Evolutionary conservation across 2,888 invertebrate species (phyloP).

Genomic region (Ecdyonurus torrentis): DNA sequence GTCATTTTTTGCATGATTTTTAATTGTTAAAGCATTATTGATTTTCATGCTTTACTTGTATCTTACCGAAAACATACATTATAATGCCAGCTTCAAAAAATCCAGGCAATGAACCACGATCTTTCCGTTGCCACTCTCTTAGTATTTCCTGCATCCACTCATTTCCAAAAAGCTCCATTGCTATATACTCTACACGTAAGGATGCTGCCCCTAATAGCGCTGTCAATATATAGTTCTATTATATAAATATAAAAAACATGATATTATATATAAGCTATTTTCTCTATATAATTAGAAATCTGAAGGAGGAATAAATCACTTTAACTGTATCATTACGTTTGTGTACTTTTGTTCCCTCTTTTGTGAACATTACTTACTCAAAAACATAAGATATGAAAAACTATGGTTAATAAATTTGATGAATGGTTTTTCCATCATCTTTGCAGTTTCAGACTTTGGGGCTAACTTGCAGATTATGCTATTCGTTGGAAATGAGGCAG

Average conservation of each 20-base stretch:
- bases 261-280: too few relatives aligned
- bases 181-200: constrained; percentile 71
- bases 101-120: constrained; percentile 62
- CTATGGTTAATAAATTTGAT: constrained; percentile 97
- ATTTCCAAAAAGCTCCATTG: constrained; percentile 61
- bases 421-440: constrained; percentile 92
- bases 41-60: constrained; percentile 3
- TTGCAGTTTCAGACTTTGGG: constrained; percentile 72
- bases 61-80: constrained; percentile 72
- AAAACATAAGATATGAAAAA: constrained; percentile 84
- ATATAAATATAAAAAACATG: too few relatives aligned
- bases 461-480: constrained; percentile 83
- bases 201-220: constrained; percentile 88
- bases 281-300: too few relatives aligned
- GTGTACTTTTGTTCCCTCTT: too few relatives aligned
- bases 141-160: constrained; percentile 59
- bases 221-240: constrained; percentile 26
- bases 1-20: too few relatives aligned
- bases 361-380: constrained; percentile 49
- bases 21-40: too few relatives aligned
- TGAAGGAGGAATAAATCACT: too few relatives aligned
- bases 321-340: too few relatives aligned
- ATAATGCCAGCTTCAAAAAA: constrained; percentile 69
- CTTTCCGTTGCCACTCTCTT: constrained; percentile 58
- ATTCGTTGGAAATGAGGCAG: constrained; percentile 84